Conservation (phyloP, 2,888 invertebrate genomes). For the Blomia tropicalis region DNA sequence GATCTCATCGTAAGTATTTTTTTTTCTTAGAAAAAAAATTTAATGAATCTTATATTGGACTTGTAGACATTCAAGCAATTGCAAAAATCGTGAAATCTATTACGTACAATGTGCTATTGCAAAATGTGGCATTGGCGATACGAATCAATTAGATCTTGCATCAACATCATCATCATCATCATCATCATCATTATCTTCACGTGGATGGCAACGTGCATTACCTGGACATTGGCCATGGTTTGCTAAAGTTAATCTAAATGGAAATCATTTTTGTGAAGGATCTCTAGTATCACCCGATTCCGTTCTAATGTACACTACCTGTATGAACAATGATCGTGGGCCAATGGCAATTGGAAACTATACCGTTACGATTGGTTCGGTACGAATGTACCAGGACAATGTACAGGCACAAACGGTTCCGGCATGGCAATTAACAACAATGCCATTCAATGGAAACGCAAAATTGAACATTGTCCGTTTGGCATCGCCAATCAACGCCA, state of each 20-base stretch:
- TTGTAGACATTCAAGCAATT: background rate
- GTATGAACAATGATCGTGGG: conserved; percentile 45
- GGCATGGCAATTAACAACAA: background rate
- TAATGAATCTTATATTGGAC: background rate
- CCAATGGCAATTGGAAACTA: background rate
- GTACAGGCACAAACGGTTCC: background rate
- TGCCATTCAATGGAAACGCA: no score
- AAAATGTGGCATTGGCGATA: conserved; percentile 18
- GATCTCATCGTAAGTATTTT: conserved; percentile 7
- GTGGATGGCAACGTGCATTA: conserved; percentile 22
- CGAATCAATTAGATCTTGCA: background rate
- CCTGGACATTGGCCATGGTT: conserved; percentile 61
- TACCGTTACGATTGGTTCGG: background rate
- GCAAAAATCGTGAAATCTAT: conserved; percentile 12
- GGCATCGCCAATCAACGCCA: background rate
- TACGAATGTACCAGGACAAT: background rate
- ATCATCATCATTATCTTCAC: background rate
- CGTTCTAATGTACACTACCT: conserved; percentile 70
- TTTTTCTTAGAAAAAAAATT: background rate
- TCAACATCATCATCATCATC: background rate
- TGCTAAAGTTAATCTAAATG: conserved; percentile 60
- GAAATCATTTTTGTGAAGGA: conserved; percentile 73
- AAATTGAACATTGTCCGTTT: no score
- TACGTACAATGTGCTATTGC: conserved; percentile 3
- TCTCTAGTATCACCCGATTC: conserved; percentile 63